Conservation (phyloP, 2,888 invertebrate genomes). For the Chrysotoxum bicinctum region DNA sequence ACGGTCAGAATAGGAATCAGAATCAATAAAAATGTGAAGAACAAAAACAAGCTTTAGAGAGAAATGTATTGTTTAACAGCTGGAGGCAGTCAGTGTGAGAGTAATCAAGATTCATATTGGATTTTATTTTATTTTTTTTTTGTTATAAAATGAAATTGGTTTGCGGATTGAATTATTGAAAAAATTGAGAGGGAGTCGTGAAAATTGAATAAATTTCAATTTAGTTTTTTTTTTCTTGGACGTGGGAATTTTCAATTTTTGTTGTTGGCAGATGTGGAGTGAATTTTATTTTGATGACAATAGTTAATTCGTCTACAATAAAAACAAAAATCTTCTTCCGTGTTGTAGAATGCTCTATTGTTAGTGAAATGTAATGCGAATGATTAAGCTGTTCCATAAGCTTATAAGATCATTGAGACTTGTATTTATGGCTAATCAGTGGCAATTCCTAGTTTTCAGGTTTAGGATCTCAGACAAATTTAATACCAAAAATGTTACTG, state of each 20-base stretch:
- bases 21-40: neutral
- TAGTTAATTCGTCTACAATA: too few species aligned
- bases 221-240: neutral
- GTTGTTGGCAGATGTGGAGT: neutral
- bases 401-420: too few species aligned
- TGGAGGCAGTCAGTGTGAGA: neutral
- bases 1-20: neutral
- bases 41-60: neutral
- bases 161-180: conserved; percentile 1
- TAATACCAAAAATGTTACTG: too few species aligned
- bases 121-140: neutral
- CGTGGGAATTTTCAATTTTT: neutral
- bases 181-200: neutral
- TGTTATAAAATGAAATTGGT: conserved; percentile 1
- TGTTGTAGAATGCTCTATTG: too few species aligned
- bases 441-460: too few species aligned
- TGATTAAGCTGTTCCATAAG: too few species aligned
- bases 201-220: neutral
- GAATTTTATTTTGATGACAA: too few species aligned
- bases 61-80: neutral
- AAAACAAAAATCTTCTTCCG: too few species aligned
- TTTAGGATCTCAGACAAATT: too few species aligned
- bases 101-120: neutral
- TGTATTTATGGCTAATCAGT: too few species aligned
- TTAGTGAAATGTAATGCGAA: too few species aligned